Base-by-base conservation (phyloP, 2,888 invertebrate species). In the Coenonympha glycerion region DNA sequence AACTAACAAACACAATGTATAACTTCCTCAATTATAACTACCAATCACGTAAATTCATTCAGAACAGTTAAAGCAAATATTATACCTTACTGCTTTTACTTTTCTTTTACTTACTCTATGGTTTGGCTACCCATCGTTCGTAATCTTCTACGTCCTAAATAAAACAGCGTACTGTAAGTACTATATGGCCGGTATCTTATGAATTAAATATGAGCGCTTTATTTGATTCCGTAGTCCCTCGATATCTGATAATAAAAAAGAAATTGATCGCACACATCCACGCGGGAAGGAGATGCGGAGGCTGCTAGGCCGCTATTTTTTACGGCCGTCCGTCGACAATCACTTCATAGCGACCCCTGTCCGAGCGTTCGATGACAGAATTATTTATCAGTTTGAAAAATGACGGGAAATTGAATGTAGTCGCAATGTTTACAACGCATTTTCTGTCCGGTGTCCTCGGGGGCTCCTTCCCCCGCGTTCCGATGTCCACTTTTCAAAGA, bases 361-460 rank as follows among this genome's bases (percentile, higher is more conserved):
- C 86, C 87, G 80, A 86, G 76, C 77, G 76, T 80, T 80, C 87
- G 86, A 86, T 85, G 86, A 87, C 87, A 86, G 88, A 87, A 88
- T 88, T 88, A 88, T 88, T 88, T 88, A 88, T 88, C 87, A 88
- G 87, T 86, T 87, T 88, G 88, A 88, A 88, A 88, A 88, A 88
- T 88, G 87, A 88, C 87, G 84, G 84, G 87, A 88, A 87, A 88
- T 88, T 88, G 88, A 88, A 88, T 88, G 88, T 88, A 87, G 82
- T 87, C 85, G 85, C 87, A 79, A 88, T 88, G 88, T 88, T 88
- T 87, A 88, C 88, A 88, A 86, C 87, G 85, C 86, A 85, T 87
- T 87, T 83, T 86, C 79, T 83, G 83, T 81, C 76, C 80, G 72
- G 71, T 70, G 80, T 85, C 85, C 85, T 83, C 84, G 76, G 86